Conservation (phyloP, 2,113 vertebrate species). For the Stercorarius parasiticus region DNA sequence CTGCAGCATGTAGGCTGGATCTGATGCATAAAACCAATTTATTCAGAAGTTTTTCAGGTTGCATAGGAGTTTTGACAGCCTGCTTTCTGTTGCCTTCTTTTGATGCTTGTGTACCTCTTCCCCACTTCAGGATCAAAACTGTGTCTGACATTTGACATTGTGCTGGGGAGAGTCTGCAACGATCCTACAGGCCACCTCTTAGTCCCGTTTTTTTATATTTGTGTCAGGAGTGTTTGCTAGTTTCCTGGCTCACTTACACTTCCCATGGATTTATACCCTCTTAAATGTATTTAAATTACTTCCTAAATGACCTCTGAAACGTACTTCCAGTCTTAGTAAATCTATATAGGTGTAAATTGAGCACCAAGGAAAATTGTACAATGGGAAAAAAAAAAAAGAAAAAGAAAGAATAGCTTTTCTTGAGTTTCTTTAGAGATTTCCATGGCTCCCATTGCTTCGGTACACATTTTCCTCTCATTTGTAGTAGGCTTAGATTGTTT, state of each 20-base stretch:
- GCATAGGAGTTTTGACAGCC: neutral
- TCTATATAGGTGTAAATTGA: neutral
- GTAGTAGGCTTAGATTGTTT: neutral
- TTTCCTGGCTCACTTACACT: neutral
- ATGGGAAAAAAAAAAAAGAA: neutral
- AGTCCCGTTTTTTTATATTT: neutral
- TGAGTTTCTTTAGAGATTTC: neutral
- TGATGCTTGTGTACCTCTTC: neutral
- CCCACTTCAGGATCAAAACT: neutral
- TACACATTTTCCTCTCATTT: neutral
- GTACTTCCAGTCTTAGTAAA: neutral
- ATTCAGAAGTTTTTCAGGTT: neutral
- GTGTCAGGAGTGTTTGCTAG: neutral
- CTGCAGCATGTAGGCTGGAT: neutral
- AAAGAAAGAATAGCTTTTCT: neutral
- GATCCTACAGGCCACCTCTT: neutral
- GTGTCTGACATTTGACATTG: accelerated
- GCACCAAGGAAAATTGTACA: neutral
- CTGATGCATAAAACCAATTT: neutral
- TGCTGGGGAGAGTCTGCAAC: accelerated
- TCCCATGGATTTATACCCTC: neutral
- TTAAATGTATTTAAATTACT: neutral
- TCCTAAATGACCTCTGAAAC: neutral
- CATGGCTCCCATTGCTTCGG: neutral
- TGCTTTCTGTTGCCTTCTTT: neutral